These are phyloP conservation scores for Mixornis gularis DNA, from an alignment of 2,113 vertebrate genomes.

Conservation along the genomic window DNA sequence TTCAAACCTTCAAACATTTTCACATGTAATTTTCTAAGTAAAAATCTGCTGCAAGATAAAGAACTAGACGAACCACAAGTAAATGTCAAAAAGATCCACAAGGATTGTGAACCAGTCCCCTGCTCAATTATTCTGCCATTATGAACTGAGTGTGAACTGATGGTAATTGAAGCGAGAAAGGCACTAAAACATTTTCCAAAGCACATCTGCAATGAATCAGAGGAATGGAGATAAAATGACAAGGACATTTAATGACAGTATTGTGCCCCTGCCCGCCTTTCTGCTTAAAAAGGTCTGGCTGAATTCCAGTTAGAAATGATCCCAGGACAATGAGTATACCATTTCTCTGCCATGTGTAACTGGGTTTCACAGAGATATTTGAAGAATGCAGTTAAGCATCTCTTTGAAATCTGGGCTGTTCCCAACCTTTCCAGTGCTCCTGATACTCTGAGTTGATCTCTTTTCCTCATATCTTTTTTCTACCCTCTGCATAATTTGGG, in stretches of 20 bases:
- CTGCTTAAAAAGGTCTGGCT: constrained; percentile 56
- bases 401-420: constrained; percentile 55
- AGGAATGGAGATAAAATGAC: constrained; percentile 66
- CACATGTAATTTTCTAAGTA: constrained; percentile 2
- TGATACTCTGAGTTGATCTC: background rate
- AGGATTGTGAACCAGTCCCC: background rate
- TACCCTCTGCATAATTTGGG: constrained; percentile 3
- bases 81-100: constrained; percentile 28
- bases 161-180: constrained; percentile 37
- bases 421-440: constrained; percentile 7
- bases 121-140: constrained; percentile 31
- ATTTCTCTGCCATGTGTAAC: constrained; percentile 41
- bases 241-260: constrained; percentile 57
- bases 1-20: constrained; percentile 6
- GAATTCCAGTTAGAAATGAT: constrained; percentile 56
- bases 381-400: constrained; percentile 66
- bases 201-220: constrained; percentile 64
- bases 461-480: constrained; percentile 7
- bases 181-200: constrained; percentile 44
- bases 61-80: background rate
- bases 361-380: constrained; percentile 51
- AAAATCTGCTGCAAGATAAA: constrained; percentile 11
- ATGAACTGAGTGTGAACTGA: constrained; percentile 40
- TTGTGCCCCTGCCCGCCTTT: constrained; percentile 45
- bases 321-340: constrained; percentile 13